These are phyloP conservation scores for Platysternon megacephalum DNA, from an alignment of 2,113 vertebrate genomes.

Conservation along the genomic window DNA sequence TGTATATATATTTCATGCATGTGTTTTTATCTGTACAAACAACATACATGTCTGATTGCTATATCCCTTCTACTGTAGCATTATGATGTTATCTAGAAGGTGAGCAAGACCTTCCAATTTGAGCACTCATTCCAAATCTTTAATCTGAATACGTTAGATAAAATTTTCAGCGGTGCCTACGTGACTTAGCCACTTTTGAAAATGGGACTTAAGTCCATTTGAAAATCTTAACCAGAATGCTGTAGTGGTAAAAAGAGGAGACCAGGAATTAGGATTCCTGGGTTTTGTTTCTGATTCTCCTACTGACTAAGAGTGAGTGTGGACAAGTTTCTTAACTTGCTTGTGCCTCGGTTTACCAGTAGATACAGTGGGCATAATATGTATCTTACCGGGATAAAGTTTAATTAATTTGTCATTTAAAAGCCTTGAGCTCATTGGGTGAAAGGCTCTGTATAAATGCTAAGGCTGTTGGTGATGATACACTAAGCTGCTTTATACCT, in stretches of 20 bases:
- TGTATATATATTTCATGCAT: rapidly evolving
- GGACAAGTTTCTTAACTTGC: not conserved
- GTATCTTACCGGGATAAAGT: not conserved
- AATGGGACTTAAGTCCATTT: not conserved
- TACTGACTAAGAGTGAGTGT: not conserved
- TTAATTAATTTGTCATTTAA: not conserved
- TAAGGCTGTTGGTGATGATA: not conserved
- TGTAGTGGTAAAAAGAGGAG: not conserved
- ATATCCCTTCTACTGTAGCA: not conserved
- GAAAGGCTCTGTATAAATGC: not conserved
- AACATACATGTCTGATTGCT: not conserved
- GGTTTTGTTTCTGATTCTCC: not conserved
- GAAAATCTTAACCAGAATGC: not conserved
- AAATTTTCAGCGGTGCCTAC: not conserved
- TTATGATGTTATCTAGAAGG: not conserved
- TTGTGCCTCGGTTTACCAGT: not conserved
- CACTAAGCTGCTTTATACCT: not conserved
- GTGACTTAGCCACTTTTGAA: not conserved
- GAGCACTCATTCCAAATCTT: not conserved
- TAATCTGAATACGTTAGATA: not conserved
- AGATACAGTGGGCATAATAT: not conserved
- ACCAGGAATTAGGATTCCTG: not conserved
- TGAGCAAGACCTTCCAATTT: not conserved
- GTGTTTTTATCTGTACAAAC: rapidly evolving
- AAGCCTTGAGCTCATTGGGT: not conserved